These are phyloP conservation scores for Crenichthys baileyi DNA, from an alignment of 2,797 vertebrate genomes.

Conservation along the genomic window DNA sequence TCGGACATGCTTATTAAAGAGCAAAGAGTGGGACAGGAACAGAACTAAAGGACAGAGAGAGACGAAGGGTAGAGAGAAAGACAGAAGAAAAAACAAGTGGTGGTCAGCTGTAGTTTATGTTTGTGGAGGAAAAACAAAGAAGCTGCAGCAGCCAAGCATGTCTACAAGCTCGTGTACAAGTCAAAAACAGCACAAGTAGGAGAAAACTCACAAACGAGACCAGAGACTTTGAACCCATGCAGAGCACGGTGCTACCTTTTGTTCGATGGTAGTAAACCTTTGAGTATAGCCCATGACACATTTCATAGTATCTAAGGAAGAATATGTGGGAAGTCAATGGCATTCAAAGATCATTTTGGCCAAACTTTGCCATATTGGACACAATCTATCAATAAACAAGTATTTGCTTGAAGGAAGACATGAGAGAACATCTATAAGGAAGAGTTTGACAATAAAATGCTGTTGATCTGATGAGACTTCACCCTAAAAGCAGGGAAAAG, in stretches of 20 bases:
- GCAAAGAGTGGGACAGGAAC: conserved; percentile 22
- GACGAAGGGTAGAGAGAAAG: conserved; percentile 11
- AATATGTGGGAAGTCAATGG: conserved; percentile 80
- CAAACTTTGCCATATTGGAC: conserved; percentile 34
- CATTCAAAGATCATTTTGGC: conserved; percentile 36
- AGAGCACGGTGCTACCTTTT: conserved; percentile 84
- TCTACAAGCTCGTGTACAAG: conserved; percentile 85
- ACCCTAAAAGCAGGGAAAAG: conserved; percentile 34
- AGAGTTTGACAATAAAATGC: conserved; percentile 8
- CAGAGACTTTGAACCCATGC: conserved; percentile 87
- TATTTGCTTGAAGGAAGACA: conserved; percentile 28
- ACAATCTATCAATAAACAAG: conserved; percentile 56
- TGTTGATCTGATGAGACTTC: neutral
- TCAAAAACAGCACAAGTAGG: conserved; percentile 86
- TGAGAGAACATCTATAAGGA: conserved; percentile 49
- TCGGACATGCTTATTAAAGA: conserved; percentile 71
- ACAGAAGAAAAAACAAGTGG: conserved; percentile 39
- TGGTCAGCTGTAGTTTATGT: conserved; percentile 85
- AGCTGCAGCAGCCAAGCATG: conserved; percentile 90
- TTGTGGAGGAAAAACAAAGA: conserved; percentile 77
- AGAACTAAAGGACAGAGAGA: conserved; percentile 9
- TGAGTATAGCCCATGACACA: conserved; percentile 98
- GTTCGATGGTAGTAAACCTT: conserved; percentile 96
- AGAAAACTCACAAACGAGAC: conserved; percentile 83
- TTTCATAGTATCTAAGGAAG: conserved; percentile 85